phyloP scores from a whole-genome alignment of 2,113 vertebrate genomes.

The Marmota flaviventris region DNA sequence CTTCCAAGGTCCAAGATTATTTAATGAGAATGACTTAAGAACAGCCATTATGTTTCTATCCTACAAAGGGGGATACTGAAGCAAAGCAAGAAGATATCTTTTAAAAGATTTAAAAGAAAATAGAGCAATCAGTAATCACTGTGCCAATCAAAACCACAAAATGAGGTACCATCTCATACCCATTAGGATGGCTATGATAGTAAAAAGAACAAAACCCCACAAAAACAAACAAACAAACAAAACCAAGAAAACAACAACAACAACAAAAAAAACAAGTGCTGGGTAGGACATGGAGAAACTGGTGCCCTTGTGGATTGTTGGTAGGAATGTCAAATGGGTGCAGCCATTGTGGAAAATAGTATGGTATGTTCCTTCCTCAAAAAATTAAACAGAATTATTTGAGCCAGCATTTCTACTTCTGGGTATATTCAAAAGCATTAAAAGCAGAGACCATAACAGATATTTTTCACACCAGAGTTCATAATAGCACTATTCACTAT shows the following conservation, averaged over 20 bases:
- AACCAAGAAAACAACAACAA: too few relatives aligned
- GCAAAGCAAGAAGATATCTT: background rate
- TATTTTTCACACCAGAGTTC: background rate
- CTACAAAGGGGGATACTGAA: background rate
- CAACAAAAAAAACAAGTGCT: background rate
- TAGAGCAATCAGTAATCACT: background rate
- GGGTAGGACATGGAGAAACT: background rate
- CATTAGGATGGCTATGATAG: background rate
- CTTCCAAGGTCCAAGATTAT: background rate
- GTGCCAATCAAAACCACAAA: background rate
- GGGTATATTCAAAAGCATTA: background rate
- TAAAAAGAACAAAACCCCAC: background rate
- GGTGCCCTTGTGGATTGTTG: background rate
- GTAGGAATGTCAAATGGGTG: background rate
- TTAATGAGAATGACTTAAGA: background rate
- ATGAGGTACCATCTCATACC: background rate
- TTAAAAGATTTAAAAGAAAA: constrained; percentile 6
- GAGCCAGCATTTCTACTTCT: background rate
- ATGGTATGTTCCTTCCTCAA: background rate
- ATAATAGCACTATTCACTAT: background rate
- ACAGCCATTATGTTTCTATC: background rate
- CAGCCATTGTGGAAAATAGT: background rate
- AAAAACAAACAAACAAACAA: too few relatives aligned
- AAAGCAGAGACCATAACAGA: background rate
- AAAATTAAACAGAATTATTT: background rate